Conservation (phyloP, 2,888 invertebrate genomes). For the Watsonalla binaria region DNA sequence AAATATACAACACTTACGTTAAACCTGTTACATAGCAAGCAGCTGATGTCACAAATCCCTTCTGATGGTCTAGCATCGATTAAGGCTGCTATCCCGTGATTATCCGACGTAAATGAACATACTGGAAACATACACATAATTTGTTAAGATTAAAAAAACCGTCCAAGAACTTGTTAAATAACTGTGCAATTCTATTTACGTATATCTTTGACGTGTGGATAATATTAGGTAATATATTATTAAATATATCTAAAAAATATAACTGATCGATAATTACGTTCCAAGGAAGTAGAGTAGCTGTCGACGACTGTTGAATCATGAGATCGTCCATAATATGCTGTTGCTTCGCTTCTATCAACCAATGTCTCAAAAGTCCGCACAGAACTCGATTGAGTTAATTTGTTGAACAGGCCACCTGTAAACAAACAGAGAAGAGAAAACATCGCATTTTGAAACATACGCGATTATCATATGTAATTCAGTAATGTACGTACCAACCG, state of each 20-base stretch:
- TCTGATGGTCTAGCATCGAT: constrained; percentile 60
- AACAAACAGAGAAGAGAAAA: constrained; percentile 15
- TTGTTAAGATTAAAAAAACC: too few relatives aligned
- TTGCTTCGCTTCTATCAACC: constrained; percentile 32
- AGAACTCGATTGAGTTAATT: constrained; percentile 38
- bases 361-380: constrained; percentile 45
- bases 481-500: constrained; percentile 46
- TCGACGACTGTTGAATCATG: constrained; percentile 47
- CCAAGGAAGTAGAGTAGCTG: constrained; percentile 58
- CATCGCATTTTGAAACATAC: not conserved
- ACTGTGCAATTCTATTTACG: too few relatives aligned
- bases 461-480: not conserved
- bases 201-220: not conserved
- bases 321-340: constrained; percentile 43
- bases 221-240: not conserved
- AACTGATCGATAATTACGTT: constrained; percentile 35
- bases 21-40: constrained; percentile 58
- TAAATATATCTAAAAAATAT: not conserved
- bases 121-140: constrained; percentile 29
- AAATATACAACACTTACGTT: constrained; percentile 44
- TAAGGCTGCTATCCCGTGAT: constrained; percentile 48
- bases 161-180: too few relatives aligned
- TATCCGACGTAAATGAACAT: constrained; percentile 49
- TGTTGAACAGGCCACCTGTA: constrained; percentile 73
- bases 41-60: constrained; percentile 60